Conservation (phyloP, 2,888 invertebrate species). For the Ptilodon capucinus region DNA sequence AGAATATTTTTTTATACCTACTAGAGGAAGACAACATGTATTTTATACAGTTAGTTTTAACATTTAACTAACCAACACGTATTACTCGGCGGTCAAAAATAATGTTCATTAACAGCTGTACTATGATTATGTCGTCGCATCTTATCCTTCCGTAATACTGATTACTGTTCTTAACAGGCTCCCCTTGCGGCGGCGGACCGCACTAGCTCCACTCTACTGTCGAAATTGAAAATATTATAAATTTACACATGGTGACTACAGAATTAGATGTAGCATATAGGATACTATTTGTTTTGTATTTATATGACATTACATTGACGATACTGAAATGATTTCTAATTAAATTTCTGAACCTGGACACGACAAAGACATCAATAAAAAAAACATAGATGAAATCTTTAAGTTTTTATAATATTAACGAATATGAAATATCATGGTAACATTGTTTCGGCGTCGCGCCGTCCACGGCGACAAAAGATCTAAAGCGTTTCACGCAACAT, state of each 20-base stretch:
- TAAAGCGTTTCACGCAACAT: conserved; percentile 59
- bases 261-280: too few relatives aligned
- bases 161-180: conserved; percentile 67
- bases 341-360: too few relatives aligned
- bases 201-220: conserved; percentile 43
- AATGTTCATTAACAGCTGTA: conserved; percentile 67
- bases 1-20: too few relatives aligned
- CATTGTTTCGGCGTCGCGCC: conserved; percentile 27
- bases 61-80: conserved; percentile 57
- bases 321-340: too few relatives aligned
- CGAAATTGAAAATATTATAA: conserved; percentile 63
- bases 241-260: too few relatives aligned
- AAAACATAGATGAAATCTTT: too few relatives aligned
- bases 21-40: too few relatives aligned
- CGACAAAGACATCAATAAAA: too few relatives aligned
- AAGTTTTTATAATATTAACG: too few relatives aligned
- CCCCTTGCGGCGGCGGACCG: conserved; percentile 45
- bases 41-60: too few relatives aligned
- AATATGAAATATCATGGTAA: conserved; percentile 18
- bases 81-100: conserved; percentile 34
- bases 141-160: conserved; percentile 64
- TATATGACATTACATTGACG: too few relatives aligned
- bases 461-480: conserved; percentile 37
- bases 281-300: too few relatives aligned
- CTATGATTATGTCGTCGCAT: conserved; percentile 70